A percentile compares a stretch with the other conserved stretches of the same genome.
Evolutionary conservation across 2,888 invertebrate genomes (phyloP).

Genomic region (Magallana nippona): DNA sequence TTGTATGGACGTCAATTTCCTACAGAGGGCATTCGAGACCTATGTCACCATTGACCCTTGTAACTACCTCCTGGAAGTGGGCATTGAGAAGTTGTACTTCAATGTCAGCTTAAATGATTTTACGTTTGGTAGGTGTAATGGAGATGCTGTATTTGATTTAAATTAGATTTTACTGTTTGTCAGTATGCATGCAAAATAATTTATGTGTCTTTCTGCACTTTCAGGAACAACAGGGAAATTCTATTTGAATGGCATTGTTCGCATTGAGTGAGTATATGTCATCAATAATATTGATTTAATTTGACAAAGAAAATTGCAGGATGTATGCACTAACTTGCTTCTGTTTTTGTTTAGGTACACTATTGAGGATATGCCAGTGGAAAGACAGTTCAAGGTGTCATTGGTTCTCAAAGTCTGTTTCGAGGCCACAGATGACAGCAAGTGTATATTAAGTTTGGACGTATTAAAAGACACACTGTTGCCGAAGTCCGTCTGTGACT

Average conservation of each 20-base stretch:
- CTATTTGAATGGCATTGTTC: conserved; percentile 43
- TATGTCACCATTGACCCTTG: conserved; percentile 52
- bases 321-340: no score
- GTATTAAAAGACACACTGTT: conserved; percentile 47
- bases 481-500: conserved; percentile 50
- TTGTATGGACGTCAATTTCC: conserved; percentile 49
- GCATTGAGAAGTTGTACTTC: conserved; percentile 51
- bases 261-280: conserved; percentile 22
- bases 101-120: conserved; percentile 28
- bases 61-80: conserved; percentile 48
- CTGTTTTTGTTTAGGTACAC: conserved; percentile 32
- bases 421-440: conserved; percentile 39
- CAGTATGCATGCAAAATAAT: background rate
- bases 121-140: conserved; percentile 31
- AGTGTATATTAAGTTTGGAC: conserved; percentile 41
- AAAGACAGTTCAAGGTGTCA: conserved; percentile 49
- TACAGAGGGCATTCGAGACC: conserved; percentile 48
- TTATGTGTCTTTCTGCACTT: conserved; percentile 23
- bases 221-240: conserved; percentile 49
- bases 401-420: conserved; percentile 51
- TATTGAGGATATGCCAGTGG: conserved; percentile 44
- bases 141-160: no score
- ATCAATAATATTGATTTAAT: background rate
- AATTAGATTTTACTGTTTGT: background rate
- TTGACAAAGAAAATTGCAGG: background rate